Conservation (phyloP, 1,140 invertebrate genomes). For the Magallana ariakensis region DNA sequence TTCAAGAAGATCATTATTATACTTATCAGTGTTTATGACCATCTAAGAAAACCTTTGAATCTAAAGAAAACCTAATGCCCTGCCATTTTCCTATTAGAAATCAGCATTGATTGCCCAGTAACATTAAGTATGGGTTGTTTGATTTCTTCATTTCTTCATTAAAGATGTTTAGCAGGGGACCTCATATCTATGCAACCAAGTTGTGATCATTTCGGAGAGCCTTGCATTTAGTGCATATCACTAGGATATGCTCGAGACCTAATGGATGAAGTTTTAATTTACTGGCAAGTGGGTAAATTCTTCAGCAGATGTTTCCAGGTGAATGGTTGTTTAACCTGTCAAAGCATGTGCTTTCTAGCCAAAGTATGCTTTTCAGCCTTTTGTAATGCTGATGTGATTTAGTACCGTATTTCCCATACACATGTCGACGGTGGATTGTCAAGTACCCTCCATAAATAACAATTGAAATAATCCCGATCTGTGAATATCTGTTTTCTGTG, state of each 20-base stretch:
- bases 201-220: background rate
- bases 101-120: too few relatives aligned
- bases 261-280: slow-evolving; percentile 20
- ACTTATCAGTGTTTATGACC: too few relatives aligned
- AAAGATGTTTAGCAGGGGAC: background rate
- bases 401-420: background rate
- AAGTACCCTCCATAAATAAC: slow-evolving; percentile 22
- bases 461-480: background rate
- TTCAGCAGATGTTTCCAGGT: background rate
- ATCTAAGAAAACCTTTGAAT: too few relatives aligned
- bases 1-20: too few relatives aligned
- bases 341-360: background rate
- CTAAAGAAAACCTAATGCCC: too few relatives aligned
- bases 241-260: background rate
- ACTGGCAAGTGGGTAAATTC: slow-evolving; percentile 16
- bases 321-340: background rate
- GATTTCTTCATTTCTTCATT: background rate
- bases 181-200: background rate
- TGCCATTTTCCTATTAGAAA: too few relatives aligned
- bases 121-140: background rate
- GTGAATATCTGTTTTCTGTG: background rate
- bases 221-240: background rate
- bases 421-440: background rate
- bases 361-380: background rate
- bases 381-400: background rate